phyloP scores from a whole-genome alignment of 2,113 vertebrate genomes.

The Oncorhynchus gorbuscha region DNA sequence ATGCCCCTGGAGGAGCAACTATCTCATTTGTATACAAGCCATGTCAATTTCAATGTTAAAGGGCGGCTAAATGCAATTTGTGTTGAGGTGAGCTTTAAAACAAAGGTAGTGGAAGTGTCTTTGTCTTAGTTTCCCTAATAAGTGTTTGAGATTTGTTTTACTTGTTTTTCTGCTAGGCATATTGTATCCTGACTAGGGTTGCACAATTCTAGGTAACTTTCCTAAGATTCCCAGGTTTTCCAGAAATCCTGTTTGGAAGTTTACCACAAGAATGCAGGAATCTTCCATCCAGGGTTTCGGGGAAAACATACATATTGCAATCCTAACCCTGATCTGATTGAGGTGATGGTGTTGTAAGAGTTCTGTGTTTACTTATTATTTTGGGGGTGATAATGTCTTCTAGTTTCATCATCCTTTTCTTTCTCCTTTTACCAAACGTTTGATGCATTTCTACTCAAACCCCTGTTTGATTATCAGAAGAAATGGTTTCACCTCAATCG shows the following conservation, averaged over 20 bases:
- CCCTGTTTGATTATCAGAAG: not conserved
- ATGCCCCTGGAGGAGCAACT: conserved; percentile 54
- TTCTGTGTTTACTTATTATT: not conserved
- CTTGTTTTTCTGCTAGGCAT: not conserved
- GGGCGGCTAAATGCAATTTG: conserved; percentile 32
- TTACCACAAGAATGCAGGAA: too few species aligned
- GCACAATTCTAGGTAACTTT: too few species aligned
- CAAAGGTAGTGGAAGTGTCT: not conserved
- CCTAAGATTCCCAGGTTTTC: too few species aligned
- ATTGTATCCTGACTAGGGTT: too few species aligned
- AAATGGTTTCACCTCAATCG: not conserved
- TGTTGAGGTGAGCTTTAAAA: conserved; percentile 25
- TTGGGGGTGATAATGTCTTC: not conserved
- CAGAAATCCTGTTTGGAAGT: too few species aligned
- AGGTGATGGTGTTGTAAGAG: too few species aligned
- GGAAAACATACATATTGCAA: too few species aligned
- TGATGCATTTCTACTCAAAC: not conserved
- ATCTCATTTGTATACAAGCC: conserved; percentile 57
- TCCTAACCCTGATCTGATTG: not conserved
- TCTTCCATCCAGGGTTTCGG: too few species aligned
- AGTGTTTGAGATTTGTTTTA: not conserved
- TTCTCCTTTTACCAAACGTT: not conserved
- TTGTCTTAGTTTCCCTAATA: not conserved
- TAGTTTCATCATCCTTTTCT: not conserved
- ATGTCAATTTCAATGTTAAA: conserved; percentile 49